Conservation (phyloP, 2,113 vertebrate genomes). For the Etheostoma cragini region DNA sequence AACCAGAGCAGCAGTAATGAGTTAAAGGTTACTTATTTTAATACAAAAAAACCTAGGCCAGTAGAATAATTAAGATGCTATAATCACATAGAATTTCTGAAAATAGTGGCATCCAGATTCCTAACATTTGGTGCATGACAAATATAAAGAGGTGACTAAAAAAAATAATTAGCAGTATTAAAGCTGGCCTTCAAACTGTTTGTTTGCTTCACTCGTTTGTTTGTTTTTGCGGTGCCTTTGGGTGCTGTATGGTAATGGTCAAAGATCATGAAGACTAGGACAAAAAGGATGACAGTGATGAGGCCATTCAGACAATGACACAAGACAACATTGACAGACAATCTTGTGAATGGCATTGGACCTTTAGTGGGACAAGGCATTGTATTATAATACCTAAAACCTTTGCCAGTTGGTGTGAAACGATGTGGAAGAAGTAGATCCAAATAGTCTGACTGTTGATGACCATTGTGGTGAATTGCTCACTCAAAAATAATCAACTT, state of each 20-base stretch:
- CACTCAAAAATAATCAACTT: not conserved
- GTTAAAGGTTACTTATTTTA: not conserved
- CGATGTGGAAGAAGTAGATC: constrained; percentile 74
- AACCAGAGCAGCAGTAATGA: not conserved
- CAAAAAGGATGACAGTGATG: not conserved
- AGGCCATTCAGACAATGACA: constrained; percentile 28
- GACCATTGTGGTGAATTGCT: not conserved
- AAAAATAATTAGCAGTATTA: not conserved
- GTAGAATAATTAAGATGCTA: not conserved
- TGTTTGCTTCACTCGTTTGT: not conserved
- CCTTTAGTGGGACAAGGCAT: constrained; percentile 10
- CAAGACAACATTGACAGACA: constrained; percentile 25
- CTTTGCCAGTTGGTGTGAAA: constrained; percentile 22
- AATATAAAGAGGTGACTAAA: not conserved
- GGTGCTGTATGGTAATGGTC: constrained; percentile 10
- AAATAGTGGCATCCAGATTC: not conserved
- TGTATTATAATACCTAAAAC: not conserved
- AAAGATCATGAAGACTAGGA: constrained; percentile 19
- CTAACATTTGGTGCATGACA: not conserved
- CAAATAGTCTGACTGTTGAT: constrained; percentile 47
- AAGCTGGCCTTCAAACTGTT: not conserved
- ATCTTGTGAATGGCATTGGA: constrained; percentile 30
- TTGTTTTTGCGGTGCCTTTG: not conserved
- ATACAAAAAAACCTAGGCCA: not conserved
- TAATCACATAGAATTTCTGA: not conserved